Conservation (phyloP, 2,113 vertebrate genomes). For the Phylloscopus trochiloides region DNA sequence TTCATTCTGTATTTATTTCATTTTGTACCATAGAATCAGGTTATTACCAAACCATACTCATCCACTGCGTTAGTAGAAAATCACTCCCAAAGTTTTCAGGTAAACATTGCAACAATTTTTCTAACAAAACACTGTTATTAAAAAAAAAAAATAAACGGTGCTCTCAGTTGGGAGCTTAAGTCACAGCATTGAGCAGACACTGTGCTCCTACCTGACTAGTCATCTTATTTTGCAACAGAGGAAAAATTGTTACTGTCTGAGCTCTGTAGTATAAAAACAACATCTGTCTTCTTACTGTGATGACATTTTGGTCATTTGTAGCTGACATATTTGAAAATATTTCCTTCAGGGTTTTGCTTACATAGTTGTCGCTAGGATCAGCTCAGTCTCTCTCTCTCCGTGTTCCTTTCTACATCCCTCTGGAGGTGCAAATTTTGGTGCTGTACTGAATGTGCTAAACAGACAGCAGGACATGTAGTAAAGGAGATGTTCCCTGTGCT, state of each 20-base stretch:
- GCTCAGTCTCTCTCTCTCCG: not conserved
- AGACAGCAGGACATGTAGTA: not conserved
- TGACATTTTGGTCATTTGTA: not conserved
- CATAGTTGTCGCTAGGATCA: not conserved
- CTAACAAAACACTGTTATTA: not conserved
- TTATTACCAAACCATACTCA: not conserved
- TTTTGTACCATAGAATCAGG: not conserved
- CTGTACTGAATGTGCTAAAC: not conserved
- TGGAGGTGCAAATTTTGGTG: not conserved
- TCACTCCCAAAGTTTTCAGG: not conserved
- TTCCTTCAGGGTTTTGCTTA: not conserved
- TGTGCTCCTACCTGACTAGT: not conserved
- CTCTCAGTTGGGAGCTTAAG: not conserved
- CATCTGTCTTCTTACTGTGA: not conserved
- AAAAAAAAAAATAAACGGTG: not conserved
- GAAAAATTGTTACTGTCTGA: not conserved
- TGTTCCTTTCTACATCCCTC: not conserved
- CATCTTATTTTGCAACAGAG: not conserved
- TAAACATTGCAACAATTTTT: not conserved
- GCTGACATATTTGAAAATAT: not conserved
- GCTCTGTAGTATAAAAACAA: not conserved
- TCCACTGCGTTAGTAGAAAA: rapidly evolving
- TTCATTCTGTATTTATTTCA: not conserved
- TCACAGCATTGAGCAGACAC: not conserved
- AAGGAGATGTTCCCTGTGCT: not conserved